Evolutionary conservation across 2,797 vertebrate genomes (phyloP).

Genomic region (Hephaestus fuliginosus): DNA sequence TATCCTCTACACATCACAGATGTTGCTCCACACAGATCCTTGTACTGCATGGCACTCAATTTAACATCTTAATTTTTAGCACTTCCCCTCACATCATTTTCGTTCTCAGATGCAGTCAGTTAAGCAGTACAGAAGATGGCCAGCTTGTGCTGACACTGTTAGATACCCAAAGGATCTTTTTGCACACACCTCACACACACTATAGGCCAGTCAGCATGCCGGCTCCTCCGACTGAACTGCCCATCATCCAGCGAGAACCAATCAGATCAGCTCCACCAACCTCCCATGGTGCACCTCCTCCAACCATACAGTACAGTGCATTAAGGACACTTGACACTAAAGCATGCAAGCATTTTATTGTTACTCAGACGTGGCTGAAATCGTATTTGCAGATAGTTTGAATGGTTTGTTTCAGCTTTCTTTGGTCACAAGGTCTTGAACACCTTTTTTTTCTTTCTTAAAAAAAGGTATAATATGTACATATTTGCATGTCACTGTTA

Average conservation of each 20-base stretch:
- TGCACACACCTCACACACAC: neutral
- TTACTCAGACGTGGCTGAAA: conserved; percentile 15
- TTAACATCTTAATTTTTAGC: conserved; percentile 28
- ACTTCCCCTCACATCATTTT: conserved; percentile 16
- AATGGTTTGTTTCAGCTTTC: neutral
- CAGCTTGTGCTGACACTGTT: conserved; percentile 7
- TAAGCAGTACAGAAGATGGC: neutral
- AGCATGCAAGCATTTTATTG: conserved; percentile 24
- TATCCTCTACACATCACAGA: conserved; percentile 6
- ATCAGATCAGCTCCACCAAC: conserved; percentile 17
- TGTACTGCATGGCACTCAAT: conserved; percentile 45
- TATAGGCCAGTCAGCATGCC: conserved; percentile 31
- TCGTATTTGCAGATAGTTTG: neutral
- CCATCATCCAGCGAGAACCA: conserved; percentile 18
- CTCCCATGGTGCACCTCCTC: conserved; percentile 11
- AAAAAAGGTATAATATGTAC: neutral
- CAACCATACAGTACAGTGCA: conserved; percentile 6
- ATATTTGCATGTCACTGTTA: neutral
- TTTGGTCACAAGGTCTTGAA: neutral
- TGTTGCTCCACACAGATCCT: neutral
- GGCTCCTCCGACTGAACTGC: conserved; percentile 1
- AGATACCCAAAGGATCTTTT: neutral
- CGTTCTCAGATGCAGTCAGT: conserved; percentile 11
- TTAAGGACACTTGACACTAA: conserved; percentile 10
- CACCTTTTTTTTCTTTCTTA: too few relatives aligned